These are phyloP conservation scores for Aleiodes alternator DNA, from an alignment of 2,888 invertebrate species.

Conservation along the genomic window DNA sequence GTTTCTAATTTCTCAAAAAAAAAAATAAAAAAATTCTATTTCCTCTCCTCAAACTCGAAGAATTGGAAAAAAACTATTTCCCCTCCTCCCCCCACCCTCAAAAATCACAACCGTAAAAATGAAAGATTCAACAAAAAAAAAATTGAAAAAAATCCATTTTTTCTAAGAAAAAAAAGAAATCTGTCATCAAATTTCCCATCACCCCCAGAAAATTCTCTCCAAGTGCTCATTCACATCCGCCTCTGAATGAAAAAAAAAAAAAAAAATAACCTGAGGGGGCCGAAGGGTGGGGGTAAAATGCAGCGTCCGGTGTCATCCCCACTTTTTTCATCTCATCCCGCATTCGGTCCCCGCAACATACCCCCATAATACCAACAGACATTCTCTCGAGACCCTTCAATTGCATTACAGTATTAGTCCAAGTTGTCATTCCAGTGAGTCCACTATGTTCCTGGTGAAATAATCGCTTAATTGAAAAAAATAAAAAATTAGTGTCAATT, in stretches of 20 bases:
- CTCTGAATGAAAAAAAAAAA: background rate
- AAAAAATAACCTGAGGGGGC: slow-evolving; percentile 16
- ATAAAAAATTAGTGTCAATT: background rate
- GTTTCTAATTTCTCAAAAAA: no score
- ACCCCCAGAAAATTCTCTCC: slow-evolving; percentile 9
- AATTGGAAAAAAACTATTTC: no score
- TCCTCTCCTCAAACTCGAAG: no score
- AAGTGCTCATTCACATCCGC: no score
- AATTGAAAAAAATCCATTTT: background rate
- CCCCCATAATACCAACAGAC: slow-evolving; percentile 43
- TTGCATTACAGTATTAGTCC: slow-evolving; percentile 24
- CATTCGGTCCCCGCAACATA: slow-evolving; percentile 50
- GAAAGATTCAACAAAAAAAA: background rate
- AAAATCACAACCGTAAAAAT: no score
- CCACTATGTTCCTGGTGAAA: background rate
- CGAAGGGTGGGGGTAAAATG: slow-evolving; percentile 65
- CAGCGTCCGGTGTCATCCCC: slow-evolving; percentile 71
- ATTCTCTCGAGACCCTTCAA: slow-evolving; percentile 52
- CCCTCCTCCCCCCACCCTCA: no score
- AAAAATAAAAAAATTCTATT: no score
- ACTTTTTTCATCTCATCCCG: slow-evolving; percentile 53
- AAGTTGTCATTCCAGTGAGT: slow-evolving; percentile 44
- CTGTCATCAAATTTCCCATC: slow-evolving; percentile 12
- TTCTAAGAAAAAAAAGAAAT: background rate
- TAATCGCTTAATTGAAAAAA: background rate